Evolutionary conservation across 2,113 vertebrate species (phyloP).

Genomic region (Myrmecobius fasciatus): DNA sequence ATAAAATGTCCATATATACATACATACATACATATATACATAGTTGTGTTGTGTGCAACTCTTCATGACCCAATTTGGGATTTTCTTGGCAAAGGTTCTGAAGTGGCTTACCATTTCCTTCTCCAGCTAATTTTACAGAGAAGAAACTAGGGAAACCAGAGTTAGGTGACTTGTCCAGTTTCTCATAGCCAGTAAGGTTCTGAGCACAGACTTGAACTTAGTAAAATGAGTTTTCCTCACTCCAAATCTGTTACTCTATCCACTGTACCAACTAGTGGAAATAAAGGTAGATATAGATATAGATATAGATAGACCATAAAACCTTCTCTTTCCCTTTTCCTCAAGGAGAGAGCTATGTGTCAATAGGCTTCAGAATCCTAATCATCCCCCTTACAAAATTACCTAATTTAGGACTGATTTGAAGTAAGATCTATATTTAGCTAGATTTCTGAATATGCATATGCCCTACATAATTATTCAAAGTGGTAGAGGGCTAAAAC

Average conservation of each 20-base stretch:
- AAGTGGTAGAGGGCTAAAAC: neutral
- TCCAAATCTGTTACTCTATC: neutral
- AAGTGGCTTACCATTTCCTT: neutral
- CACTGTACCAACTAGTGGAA: neutral
- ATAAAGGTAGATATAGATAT: no score
- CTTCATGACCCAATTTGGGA: neutral
- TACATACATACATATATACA: neutral
- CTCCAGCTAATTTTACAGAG: neutral
- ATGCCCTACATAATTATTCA: neutral
- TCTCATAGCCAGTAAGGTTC: neutral
- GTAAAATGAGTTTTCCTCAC: neutral
- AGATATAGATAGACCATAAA: no score
- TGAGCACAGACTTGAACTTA: neutral
- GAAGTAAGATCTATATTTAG: slow-evolving; percentile 10
- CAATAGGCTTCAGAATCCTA: neutral
- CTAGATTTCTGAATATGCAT: neutral
- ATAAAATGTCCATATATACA: neutral
- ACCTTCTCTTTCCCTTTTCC: neutral
- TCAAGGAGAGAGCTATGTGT: neutral
- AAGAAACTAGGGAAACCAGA: neutral
- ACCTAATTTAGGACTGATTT: neutral
- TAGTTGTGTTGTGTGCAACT: neutral
- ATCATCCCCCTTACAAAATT: neutral
- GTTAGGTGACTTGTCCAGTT: neutral
- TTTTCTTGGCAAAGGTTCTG: neutral